These are phyloP conservation scores for Pelagia noctiluca DNA, from an alignment of 30 jellyfish, hydroid and myxozoan genomes.

Conservation along the genomic window DNA sequence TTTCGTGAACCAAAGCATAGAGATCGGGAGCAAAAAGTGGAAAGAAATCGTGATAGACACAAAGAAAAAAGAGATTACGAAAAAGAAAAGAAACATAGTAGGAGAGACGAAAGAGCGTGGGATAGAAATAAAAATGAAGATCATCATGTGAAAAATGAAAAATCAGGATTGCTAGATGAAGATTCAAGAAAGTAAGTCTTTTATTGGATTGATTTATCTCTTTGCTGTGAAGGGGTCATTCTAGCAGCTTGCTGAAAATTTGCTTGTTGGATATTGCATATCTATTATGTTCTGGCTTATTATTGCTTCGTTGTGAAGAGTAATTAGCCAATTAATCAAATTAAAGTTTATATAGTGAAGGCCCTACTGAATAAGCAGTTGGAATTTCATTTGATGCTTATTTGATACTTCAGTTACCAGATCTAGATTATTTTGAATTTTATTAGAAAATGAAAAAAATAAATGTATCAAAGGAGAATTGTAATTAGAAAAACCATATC, in stretches of 20 bases:
- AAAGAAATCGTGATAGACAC: background rate
- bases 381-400: too few species aligned
- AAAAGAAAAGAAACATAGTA: background rate
- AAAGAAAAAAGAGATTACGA: background rate
- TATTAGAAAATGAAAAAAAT: background rate
- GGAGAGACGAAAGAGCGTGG: slow-evolving; percentile 26
- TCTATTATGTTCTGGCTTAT: too few species aligned
- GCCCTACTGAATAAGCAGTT: too few species aligned
- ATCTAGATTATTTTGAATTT: too few species aligned
- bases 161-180: background rate
- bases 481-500: too few species aligned
- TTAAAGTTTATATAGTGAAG: too few species aligned
- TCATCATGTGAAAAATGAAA: background rate
- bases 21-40: background rate
- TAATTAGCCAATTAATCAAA: too few species aligned
- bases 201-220: background rate
- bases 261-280: too few species aligned
- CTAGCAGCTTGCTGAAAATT: too few species aligned
- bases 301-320: too few species aligned
- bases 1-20: background rate
- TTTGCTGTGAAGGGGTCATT: background rate
- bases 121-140: slow-evolving; percentile 24
- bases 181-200: slow-evolving; percentile 35
- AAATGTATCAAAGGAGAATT: too few species aligned
- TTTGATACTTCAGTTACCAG: too few species aligned